Evolutionary conservation across 2,797 vertebrate species (phyloP).

Genomic region (Acomys russatus): DNA sequence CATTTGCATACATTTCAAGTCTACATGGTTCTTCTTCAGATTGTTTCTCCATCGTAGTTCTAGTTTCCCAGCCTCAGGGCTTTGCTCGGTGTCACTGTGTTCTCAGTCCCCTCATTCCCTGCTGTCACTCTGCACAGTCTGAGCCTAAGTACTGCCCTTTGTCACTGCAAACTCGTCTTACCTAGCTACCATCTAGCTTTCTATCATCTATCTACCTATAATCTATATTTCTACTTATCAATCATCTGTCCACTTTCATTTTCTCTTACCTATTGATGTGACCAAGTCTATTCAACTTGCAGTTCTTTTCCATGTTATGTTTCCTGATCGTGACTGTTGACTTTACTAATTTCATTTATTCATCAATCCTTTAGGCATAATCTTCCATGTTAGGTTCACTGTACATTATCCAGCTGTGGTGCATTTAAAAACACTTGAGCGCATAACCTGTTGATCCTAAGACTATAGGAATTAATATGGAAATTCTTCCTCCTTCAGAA

Average conservation of each 20-base stretch:
- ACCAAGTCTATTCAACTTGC: not conserved
- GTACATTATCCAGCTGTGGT: not conserved
- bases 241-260: not conserved
- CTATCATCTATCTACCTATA: not conserved
- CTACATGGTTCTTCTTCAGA: not conserved
- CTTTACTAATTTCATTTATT: not conserved
- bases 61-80: rapidly evolving
- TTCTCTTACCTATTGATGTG: not conserved
- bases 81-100: not conserved
- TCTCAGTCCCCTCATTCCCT: not conserved
- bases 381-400: not conserved
- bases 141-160: not conserved
- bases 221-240: not conserved
- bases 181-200: too few relatives aligned
- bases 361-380: not conserved
- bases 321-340: not conserved
- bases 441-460: rapidly evolving
- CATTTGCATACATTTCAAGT: not conserved
- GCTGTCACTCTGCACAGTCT: not conserved
- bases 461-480: not conserved
- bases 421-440: not conserved
- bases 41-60: not conserved
- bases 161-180: not conserved
- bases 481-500: not conserved
- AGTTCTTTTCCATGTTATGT: not conserved